These are phyloP conservation scores for Axea sp. DNA, from an alignment of 2,888 invertebrate genomes.

Conservation along the genomic window DNA sequence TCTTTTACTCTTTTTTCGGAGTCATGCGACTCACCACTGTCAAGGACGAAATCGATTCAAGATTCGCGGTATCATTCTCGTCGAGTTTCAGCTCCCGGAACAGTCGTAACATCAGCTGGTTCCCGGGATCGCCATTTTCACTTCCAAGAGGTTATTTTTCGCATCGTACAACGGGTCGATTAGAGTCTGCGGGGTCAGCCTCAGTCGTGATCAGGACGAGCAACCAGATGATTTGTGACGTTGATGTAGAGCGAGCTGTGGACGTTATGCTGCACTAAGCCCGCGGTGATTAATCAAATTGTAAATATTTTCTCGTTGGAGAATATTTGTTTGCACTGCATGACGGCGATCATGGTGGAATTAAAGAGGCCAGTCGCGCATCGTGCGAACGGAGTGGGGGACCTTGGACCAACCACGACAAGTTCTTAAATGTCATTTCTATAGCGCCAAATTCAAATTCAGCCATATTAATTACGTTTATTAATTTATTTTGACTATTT, in stretches of 20 bases:
- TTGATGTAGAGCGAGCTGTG: slow-evolving; percentile 15
- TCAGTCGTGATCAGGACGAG: neutral
- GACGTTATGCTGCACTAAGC: slow-evolving; percentile 32
- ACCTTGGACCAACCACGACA: too few relatives aligned
- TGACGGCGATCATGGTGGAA: slow-evolving; percentile 51
- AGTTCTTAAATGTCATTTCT: too few relatives aligned
- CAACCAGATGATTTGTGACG: neutral
- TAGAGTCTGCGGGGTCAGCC: neutral
- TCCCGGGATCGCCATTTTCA: slow-evolving; percentile 64
- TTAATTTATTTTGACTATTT: too few relatives aligned
- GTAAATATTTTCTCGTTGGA: slow-evolving; percentile 26
- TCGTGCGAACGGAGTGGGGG: too few relatives aligned
- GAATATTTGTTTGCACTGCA: slow-evolving; percentile 38
- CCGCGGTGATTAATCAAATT: slow-evolving; percentile 37
- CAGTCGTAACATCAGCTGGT: slow-evolving; percentile 62
- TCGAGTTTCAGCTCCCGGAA: slow-evolving; percentile 53
- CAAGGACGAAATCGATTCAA: slow-evolving; percentile 68
- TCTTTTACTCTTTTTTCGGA: neutral
- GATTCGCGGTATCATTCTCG: slow-evolving; percentile 67
- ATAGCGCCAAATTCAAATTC: too few relatives aligned
- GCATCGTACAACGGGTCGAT: slow-evolving; percentile 14
- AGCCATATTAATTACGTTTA: too few relatives aligned
- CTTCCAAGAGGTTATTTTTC: slow-evolving; percentile 37
- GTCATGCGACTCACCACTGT: slow-evolving; percentile 64
- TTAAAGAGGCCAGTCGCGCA: too few relatives aligned